These are phyloP conservation scores for Silurus aristotelis DNA, from an alignment of 2,797 vertebrate genomes.

Conservation along the genomic window DNA sequence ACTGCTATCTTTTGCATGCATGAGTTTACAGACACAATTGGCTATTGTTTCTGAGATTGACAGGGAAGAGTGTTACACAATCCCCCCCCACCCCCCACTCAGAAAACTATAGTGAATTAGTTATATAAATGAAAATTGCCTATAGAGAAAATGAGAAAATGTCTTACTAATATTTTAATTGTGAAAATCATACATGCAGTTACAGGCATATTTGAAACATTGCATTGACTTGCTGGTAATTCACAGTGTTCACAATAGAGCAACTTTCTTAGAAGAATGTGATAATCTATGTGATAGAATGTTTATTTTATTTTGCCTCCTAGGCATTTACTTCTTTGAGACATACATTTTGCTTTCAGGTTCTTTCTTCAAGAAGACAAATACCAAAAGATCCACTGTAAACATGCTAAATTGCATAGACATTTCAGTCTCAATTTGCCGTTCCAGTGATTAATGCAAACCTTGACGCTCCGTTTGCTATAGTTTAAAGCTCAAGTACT, in stretches of 20 bases:
- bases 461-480: conserved; percentile 34
- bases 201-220: neutral
- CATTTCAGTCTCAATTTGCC: conserved; percentile 30
- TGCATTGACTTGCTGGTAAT: neutral
- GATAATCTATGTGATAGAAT: neutral
- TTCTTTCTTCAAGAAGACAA: conserved; percentile 26
- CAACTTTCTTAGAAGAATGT: neutral
- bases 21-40: neutral
- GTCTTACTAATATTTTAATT: neutral
- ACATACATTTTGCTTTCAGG: conserved; percentile 15
- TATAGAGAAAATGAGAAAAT: neutral
- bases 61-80: neutral
- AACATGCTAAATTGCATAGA: conserved; percentile 36
- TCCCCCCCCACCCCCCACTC: neutral
- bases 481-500: conserved; percentile 16
- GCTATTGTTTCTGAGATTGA: neutral
- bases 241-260: neutral
- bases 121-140: neutral
- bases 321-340: conserved; percentile 4
- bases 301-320: neutral
- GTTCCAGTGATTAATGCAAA: conserved; percentile 19
- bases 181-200: neutral
- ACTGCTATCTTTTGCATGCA: neutral
- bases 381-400: conserved; percentile 35
- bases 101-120: neutral